Conservation (phyloP, 23 tunicate genomes). For the Botrylloides violaceus region DNA sequence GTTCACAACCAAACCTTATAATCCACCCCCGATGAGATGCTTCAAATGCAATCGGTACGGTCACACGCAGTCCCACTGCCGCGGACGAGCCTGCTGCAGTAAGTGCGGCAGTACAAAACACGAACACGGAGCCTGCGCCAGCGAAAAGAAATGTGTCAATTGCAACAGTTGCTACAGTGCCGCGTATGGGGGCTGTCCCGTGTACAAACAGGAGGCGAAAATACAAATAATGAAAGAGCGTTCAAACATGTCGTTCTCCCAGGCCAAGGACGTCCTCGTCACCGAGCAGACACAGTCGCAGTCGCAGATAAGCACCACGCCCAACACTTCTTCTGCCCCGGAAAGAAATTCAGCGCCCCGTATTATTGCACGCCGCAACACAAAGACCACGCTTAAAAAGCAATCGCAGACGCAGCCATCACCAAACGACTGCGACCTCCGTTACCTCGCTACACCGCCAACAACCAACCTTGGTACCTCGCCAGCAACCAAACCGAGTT, state of each 20-base stretch:
- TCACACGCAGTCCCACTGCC: not conserved
- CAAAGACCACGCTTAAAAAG: not conserved
- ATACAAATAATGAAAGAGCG: constrained; percentile 3
- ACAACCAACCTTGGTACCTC: too few relatives aligned
- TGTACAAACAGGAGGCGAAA: constrained; percentile 3
- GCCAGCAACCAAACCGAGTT: too few relatives aligned
- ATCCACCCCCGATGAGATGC: constrained; percentile 3
- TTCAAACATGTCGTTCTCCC: not conserved
- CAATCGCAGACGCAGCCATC: not conserved
- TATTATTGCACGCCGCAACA: not conserved
- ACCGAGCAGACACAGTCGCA: not conserved
- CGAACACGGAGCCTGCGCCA: not conserved
- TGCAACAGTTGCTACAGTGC: not conserved
- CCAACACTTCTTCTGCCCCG: too few relatives aligned
- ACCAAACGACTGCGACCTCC: not conserved
- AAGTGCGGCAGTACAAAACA: not conserved
- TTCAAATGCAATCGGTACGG: constrained; percentile 9
- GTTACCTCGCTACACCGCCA: too few relatives aligned
- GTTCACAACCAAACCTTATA: not conserved
- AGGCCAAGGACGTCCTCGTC: not conserved
- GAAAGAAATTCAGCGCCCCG: too few relatives aligned
- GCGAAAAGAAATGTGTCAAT: not conserved
- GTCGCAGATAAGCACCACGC: too few relatives aligned
- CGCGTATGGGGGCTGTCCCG: constrained; percentile 5
- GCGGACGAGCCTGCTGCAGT: not conserved